phyloP scores from a whole-genome alignment of 2,113 vertebrate genomes.

The Notothenia rossii region DNA sequence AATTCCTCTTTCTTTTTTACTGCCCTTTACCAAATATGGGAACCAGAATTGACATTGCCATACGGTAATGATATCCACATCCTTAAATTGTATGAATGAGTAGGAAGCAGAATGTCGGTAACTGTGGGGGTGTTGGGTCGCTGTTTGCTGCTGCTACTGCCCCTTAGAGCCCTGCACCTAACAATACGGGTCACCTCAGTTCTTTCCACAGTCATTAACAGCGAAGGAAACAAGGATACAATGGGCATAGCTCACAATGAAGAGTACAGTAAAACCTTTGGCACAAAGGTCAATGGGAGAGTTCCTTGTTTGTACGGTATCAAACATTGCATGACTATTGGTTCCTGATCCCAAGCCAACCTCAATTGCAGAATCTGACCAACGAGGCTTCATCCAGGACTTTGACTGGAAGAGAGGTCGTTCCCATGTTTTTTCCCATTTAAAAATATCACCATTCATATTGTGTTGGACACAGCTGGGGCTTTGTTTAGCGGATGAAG shows the following conservation, averaged over 20 bases:
- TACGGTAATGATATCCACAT: constrained; percentile 11
- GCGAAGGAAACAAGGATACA: constrained; percentile 75
- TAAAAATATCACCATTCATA: constrained; percentile 74
- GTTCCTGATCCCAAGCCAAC: constrained; percentile 42
- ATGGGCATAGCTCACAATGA: constrained; percentile 69
- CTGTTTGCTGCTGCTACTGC: neutral
- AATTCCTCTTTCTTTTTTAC: neutral
- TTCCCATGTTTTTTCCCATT: constrained; percentile 65
- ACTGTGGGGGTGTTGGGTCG: neutral
- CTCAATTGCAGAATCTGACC: constrained; percentile 42
- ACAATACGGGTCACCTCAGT: constrained; percentile 53
- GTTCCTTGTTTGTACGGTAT: constrained; percentile 34
- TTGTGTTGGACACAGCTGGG: constrained; percentile 69
- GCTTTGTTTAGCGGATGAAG: constrained; percentile 58
- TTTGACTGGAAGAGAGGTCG: constrained; percentile 55
- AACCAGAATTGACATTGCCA: neutral
- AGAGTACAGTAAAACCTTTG: constrained; percentile 22
- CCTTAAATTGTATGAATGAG: constrained; percentile 39
- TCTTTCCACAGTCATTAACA: constrained; percentile 58
- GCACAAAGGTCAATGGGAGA: constrained; percentile 44
- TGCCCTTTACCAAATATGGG: constrained; percentile 33
- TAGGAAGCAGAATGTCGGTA: neutral
- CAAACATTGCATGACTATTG: constrained; percentile 10
- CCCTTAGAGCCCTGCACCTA: constrained; percentile 15
- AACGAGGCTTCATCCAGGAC: constrained; percentile 42